Conservation (phyloP, 2,113 vertebrate genomes). For the Lonchura striata region DNA sequence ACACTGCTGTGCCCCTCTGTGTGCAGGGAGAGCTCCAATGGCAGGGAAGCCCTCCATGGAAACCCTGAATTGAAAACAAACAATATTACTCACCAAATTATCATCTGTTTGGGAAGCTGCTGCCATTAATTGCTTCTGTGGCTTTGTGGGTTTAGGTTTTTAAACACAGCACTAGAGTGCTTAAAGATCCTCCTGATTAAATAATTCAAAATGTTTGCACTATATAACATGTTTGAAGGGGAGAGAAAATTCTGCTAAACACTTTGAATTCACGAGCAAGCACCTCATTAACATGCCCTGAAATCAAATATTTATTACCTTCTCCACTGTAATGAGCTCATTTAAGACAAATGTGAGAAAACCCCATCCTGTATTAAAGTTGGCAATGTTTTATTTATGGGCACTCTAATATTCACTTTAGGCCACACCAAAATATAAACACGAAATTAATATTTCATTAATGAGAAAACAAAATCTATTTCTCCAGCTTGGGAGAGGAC, state of each 20-base stretch:
- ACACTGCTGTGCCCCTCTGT: fast-evolving
- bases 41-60: background rate
- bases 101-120: background rate
- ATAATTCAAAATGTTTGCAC: slow-evolving; percentile 66
- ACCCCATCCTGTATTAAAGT: background rate
- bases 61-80: background rate
- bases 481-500: no score
- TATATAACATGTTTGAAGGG: slow-evolving; percentile 20
- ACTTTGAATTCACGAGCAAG: slow-evolving; percentile 53
- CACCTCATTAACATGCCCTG: slow-evolving; percentile 41
- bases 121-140: slow-evolving; percentile 34
- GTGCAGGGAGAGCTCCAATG: background rate
- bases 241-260: slow-evolving; percentile 47
- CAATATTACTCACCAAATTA: background rate
- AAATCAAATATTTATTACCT: slow-evolving; percentile 67
- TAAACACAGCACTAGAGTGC: background rate
- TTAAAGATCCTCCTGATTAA: slow-evolving; percentile 39
- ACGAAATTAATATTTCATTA: slow-evolving; percentile 35
- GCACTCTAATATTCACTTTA: slow-evolving; percentile 38
- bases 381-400: slow-evolving; percentile 37
- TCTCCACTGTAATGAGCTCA: slow-evolving; percentile 30
- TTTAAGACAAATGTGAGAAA: slow-evolving; percentile 44
- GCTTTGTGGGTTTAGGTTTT: slow-evolving; percentile 33
- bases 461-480: background rate
- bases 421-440: slow-evolving; percentile 15